phyloP scores from a whole-genome alignment of 2,797 vertebrate species.

The Stomatorhinus walkeri region DNA sequence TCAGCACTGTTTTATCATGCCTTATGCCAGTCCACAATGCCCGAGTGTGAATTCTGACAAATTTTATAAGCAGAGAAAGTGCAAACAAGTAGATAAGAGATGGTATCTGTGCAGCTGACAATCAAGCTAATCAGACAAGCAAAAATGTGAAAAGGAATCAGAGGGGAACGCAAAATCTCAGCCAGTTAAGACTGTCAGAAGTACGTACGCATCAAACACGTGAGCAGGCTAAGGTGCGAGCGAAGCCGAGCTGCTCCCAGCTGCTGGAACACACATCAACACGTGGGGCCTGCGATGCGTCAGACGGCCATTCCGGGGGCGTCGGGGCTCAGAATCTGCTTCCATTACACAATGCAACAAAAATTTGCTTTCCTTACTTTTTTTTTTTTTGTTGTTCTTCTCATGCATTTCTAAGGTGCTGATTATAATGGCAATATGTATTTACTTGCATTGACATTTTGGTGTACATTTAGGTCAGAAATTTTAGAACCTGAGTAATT shows the following conservation, averaged over 20 bases:
- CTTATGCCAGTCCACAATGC: background rate
- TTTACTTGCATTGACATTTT: background rate
- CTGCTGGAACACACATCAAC: background rate
- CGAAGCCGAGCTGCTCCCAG: background rate
- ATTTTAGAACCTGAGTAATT: background rate
- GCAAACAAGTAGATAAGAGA: background rate
- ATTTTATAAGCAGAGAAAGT: background rate
- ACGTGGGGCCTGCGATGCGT: background rate
- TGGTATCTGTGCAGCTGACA: background rate
- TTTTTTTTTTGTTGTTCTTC: background rate
- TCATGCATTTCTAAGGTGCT: background rate
- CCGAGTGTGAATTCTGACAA: background rate
- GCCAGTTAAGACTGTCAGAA: background rate
- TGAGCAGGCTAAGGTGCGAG: background rate
- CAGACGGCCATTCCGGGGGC: background rate
- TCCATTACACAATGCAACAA: background rate
- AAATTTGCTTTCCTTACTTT: background rate
- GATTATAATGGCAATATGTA: background rate
- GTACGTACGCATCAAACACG: background rate
- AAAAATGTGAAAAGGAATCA: background rate
- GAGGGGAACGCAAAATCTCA: background rate
- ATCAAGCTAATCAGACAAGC: background rate
- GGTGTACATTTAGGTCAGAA: background rate
- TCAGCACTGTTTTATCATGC: background rate
- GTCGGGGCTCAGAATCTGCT: background rate